Percentiles rank a stretch among this genome's conserved stretches.
These are phyloP conservation scores for Mimas tiliae DNA, from an alignment of 2,888 invertebrate species.

Conservation along the genomic window DNA sequence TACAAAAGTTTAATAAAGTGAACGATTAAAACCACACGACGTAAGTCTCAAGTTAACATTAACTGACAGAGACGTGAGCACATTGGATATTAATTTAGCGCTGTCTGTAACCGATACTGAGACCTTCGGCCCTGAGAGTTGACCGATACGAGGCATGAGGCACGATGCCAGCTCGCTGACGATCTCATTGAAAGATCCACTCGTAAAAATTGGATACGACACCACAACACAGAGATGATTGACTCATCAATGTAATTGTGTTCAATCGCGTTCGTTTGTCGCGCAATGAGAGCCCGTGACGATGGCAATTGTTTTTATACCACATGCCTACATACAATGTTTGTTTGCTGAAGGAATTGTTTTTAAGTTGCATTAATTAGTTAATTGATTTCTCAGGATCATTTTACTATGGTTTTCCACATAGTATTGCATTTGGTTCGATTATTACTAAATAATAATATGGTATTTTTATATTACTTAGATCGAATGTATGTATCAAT, in stretches of 20 bases:
- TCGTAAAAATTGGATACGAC: neutral
- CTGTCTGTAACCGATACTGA: conserved; percentile 16
- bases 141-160: conserved; percentile 5
- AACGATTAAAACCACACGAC: conserved; percentile 10
- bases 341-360: neutral
- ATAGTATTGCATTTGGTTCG: no score
- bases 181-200: neutral
- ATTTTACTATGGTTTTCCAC: no score
- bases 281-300: neutral
- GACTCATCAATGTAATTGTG: conserved; percentile 22
- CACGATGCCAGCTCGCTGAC: neutral
- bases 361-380: neutral
- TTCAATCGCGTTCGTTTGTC: conserved; percentile 14
- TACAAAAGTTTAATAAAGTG: neutral
- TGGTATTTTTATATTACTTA: no score
- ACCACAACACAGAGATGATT: conserved; percentile 8
- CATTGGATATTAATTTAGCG: conserved; percentile 9
- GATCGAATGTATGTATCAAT: no score
- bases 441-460: no score
- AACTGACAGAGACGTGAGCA: conserved; percentile 8
- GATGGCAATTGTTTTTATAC: conserved; percentile 9
- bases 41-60: neutral
- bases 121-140: conserved; percentile 10
- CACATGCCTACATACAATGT: neutral
- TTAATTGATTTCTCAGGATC: no score